Percentiles rank a stretch among this genome's conserved stretches.
Evolutionary conservation across 1,140 invertebrate species (phyloP).

Genomic region (Dreissena polymorpha): DNA sequence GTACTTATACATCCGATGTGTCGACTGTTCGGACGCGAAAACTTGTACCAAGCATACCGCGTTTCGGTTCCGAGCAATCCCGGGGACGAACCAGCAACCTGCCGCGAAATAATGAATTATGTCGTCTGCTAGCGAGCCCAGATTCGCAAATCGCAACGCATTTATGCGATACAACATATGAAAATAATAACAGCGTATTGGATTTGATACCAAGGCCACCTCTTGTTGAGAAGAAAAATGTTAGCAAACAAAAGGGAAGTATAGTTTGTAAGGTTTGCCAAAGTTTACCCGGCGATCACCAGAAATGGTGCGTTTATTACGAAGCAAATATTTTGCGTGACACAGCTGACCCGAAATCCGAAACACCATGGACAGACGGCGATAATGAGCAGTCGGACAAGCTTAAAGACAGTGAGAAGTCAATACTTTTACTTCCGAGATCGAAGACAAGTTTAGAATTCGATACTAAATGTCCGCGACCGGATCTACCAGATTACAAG

Average conservation of each 20-base stretch:
- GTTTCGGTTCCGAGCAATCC: no score
- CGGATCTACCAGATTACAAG: slow-evolving; percentile 24
- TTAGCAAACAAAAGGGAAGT: slow-evolving; percentile 1
- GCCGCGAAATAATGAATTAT: slow-evolving; percentile 21
- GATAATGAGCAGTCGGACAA: not conserved
- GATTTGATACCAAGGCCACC: no score
- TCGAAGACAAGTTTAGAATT: slow-evolving; percentile 20
- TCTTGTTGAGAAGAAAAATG: slow-evolving; percentile 15
- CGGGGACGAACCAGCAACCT: slow-evolving; percentile 8
- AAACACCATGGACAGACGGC: not conserved
- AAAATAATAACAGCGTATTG: no score
- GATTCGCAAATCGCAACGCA: not conserved
- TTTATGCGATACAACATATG: no score
- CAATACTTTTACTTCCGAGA: slow-evolving; percentile 7
- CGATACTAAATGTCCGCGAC: not conserved
- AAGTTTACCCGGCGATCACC: slow-evolving; percentile 34
- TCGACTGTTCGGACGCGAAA: no score
- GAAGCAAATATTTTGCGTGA: not conserved
- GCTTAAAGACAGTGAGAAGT: not conserved
- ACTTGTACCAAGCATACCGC: no score
- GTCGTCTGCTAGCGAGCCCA: slow-evolving; percentile 30
- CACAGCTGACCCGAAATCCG: not conserved
- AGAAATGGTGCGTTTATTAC: slow-evolving; percentile 45
- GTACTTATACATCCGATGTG: not conserved
- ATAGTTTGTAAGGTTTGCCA: slow-evolving; percentile 41